A percentile compares a stretch with the other conserved stretches of the same genome.
Conservation (phyloP, 2,113 vertebrate genomes). For the Amblyornis subalaris region DNA sequence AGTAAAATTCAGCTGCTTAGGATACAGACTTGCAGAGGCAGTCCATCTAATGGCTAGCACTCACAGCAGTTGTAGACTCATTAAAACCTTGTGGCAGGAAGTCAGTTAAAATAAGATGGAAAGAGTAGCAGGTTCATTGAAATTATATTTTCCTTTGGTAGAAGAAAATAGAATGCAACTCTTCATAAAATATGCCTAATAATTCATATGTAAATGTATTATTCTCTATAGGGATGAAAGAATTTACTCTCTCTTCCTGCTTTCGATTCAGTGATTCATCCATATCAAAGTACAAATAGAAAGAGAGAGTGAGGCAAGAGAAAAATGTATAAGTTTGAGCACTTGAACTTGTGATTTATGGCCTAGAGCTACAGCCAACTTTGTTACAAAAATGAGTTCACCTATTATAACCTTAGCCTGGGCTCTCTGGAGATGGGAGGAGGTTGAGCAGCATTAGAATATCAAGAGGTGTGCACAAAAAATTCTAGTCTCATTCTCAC, state of each 20-base stretch:
- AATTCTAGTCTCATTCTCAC: constrained; percentile 19
- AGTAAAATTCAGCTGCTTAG: not conserved
- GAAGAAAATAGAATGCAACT: constrained; percentile 63
- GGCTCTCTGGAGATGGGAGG: constrained; percentile 54
- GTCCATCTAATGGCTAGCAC: not conserved
- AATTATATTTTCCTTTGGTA: constrained; percentile 57
- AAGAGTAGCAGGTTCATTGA: constrained; percentile 25
- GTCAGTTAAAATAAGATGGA: constrained; percentile 57
- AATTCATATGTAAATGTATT: not conserved
- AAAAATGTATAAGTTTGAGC: constrained; percentile 56
- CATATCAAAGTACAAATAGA: constrained; percentile 68
- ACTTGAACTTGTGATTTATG: constrained; percentile 70
- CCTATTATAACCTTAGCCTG: constrained; percentile 58
- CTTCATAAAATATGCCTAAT: constrained; percentile 46
- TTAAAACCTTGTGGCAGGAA: constrained; percentile 42
- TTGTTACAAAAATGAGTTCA: constrained; percentile 74
- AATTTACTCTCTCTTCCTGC: constrained; percentile 40
- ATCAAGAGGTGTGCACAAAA: constrained; percentile 52
- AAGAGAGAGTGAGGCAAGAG: constrained; percentile 54
- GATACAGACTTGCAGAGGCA: not conserved
- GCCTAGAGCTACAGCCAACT: constrained; percentile 64
- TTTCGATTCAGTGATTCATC: constrained; percentile 49
- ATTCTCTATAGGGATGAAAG: constrained; percentile 10
- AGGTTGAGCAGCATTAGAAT: constrained; percentile 39
- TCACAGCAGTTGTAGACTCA: not conserved